Conservation (phyloP, 2,888 invertebrate species). For the Netelia virgata region DNA sequence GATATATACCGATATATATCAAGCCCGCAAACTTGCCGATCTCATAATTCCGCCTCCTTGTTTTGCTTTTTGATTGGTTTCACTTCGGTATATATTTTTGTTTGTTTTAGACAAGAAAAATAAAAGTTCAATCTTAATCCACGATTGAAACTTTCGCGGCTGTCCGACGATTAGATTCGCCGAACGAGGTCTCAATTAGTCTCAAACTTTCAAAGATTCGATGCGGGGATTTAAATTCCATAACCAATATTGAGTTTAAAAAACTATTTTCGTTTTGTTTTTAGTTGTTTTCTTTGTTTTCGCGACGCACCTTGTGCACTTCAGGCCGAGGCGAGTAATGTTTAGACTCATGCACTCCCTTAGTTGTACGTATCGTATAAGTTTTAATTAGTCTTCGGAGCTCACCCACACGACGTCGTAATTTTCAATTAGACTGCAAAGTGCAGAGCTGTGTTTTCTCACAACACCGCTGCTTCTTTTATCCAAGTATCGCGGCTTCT, state of each 20-base stretch:
- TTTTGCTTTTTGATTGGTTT: background rate
- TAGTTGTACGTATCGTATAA: slow-evolving; percentile 13
- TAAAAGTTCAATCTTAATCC: background rate
- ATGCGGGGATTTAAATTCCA: background rate
- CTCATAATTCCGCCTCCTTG: too few species aligned
- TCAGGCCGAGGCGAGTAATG: background rate
- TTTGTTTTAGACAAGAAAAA: background rate
- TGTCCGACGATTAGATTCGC: background rate
- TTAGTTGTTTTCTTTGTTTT: background rate
- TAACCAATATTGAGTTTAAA: background rate
- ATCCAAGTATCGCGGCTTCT: too few species aligned
- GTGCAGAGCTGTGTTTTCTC: slow-evolving; percentile 44
- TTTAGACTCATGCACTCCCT: background rate
- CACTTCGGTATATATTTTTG: background rate
- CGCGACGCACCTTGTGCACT: background rate
- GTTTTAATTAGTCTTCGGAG: slow-evolving; percentile 43
- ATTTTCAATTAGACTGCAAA: slow-evolving; percentile 49
- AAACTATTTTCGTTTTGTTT: background rate
- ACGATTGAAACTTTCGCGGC: background rate
- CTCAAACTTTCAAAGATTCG: background rate
- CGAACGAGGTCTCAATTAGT: background rate
- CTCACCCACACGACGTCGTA: slow-evolving; percentile 3
- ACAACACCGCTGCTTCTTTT: background rate
- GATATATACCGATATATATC: too few species aligned
- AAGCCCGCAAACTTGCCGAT: too few species aligned